A percentile compares a stretch with the other conserved stretches of the same genome.
phyloP scores from a whole-genome alignment of 2,113 vertebrate genomes.

The Zapornia atra region DNA sequence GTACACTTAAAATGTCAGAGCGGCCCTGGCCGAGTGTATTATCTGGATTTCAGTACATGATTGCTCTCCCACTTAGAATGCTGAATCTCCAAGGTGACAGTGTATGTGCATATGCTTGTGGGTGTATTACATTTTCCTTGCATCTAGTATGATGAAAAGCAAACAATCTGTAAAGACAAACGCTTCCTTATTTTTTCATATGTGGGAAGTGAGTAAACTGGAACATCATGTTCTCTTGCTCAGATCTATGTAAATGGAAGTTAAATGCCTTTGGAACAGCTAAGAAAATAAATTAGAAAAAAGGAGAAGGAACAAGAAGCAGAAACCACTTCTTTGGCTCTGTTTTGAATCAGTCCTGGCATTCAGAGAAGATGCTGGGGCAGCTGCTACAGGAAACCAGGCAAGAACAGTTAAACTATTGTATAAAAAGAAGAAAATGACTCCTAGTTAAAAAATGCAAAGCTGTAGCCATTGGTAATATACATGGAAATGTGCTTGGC shows the following conservation, averaged over 20 bases:
- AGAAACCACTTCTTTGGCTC: not conserved
- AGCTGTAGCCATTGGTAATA: not conserved
- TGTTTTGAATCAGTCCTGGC: conserved; percentile 9
- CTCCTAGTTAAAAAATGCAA: conserved; percentile 16
- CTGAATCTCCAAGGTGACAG: conserved; percentile 30
- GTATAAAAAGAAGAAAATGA: conserved; percentile 5
- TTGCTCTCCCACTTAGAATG: not conserved
- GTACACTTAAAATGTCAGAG: not conserved
- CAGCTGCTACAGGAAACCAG: conserved; percentile 9
- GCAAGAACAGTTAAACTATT: conserved; percentile 10
- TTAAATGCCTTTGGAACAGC: not conserved
- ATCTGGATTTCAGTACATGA: not conserved
- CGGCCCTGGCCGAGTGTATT: not conserved
- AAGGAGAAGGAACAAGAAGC: not conserved
- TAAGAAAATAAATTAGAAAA: not conserved
- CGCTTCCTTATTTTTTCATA: conserved; percentile 29
- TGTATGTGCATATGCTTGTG: conserved; percentile 24
- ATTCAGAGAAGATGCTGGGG: not conserved
- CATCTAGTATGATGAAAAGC: conserved; percentile 16
- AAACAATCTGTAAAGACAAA: conserved; percentile 51
- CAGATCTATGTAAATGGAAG: conserved; percentile 14
- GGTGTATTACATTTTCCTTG: conserved; percentile 35
- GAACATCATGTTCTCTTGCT: conserved; percentile 28
- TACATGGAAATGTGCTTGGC: conserved; percentile 26
- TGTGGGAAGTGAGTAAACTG: not conserved